phyloP scores from a whole-genome alignment of 2,888 invertebrate species.

The Eupithecia pulchellata region DNA sequence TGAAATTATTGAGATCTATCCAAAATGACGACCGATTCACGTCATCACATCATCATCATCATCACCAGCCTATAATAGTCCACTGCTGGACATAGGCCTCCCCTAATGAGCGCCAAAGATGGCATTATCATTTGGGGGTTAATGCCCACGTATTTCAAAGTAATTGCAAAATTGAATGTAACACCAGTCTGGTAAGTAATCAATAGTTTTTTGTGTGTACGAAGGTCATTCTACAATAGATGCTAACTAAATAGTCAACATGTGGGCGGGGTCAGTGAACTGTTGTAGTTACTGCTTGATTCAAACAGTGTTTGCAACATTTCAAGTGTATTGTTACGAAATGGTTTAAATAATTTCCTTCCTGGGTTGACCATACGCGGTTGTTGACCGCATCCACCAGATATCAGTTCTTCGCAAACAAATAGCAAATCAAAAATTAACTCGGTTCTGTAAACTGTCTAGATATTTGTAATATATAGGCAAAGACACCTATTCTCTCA shows the following conservation, averaged over 20 bases:
- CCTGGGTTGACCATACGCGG: not conserved
- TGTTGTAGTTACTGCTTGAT: not conserved
- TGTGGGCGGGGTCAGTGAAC: constrained; percentile 49
- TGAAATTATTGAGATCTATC: no score
- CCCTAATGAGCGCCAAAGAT: no score
- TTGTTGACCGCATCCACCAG: not conserved
- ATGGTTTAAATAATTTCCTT: not conserved
- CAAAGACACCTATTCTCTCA: no score
- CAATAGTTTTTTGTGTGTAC: constrained; percentile 41
- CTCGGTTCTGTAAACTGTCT: no score
- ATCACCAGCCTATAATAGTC: no score
- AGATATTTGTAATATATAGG: no score
- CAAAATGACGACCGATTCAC: not conserved
- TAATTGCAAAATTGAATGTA: constrained; percentile 1
- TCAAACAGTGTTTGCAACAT: not conserved
- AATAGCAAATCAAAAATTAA: no score
- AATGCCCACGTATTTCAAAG: no score
- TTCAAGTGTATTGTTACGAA: not conserved
- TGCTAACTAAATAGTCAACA: constrained; percentile 45
- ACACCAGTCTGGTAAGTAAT: constrained; percentile 15
- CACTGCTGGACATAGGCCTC: no score
- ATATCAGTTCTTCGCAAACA: no score
- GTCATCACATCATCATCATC: no score
- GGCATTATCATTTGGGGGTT: no score
- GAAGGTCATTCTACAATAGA: constrained; percentile 42